Percentiles rank a stretch among this genome's conserved stretches.
Evolutionary conservation across 2,113 vertebrate species (phyloP).

Genomic region (Gymnogyps californianus): DNA sequence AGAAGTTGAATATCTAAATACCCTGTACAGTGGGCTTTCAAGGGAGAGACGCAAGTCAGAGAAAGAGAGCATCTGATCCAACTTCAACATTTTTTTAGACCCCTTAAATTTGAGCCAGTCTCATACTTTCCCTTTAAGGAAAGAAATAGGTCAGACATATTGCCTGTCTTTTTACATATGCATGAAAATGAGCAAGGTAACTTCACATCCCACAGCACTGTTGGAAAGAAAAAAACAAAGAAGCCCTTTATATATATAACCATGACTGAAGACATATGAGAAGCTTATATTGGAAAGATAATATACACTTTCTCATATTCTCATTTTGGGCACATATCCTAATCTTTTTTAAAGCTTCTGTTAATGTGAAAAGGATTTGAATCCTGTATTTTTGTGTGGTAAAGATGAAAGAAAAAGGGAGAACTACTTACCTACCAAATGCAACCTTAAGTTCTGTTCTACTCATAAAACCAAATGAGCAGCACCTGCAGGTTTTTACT

Average conservation of each 20-base stretch:
- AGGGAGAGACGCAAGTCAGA: not conserved
- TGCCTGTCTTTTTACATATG: not conserved
- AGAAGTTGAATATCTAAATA: not conserved
- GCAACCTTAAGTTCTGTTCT: not conserved
- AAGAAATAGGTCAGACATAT: constrained; percentile 26
- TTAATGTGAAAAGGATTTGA: not conserved
- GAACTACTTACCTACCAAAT: not conserved
- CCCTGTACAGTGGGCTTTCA: not conserved
- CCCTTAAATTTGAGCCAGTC: not conserved
- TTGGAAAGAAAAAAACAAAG: not conserved
- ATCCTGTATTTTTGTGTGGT: not conserved
- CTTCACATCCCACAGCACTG: not conserved
- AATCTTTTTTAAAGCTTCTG: not conserved
- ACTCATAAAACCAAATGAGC: not conserved
- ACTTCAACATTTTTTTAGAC: not conserved
- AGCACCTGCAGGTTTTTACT: not conserved
- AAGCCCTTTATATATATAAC: not conserved
- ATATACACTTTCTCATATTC: not conserved
- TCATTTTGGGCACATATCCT: not conserved
- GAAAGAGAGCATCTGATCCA: not conserved
- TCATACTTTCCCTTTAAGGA: not conserved
- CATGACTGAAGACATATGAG: not conserved
- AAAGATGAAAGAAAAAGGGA: not conserved
- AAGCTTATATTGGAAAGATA: not conserved
- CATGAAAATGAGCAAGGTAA: not conserved